phyloP scores from a whole-genome alignment of 2,888 invertebrate species.

The Mongoloraphidia duomilia region DNA sequence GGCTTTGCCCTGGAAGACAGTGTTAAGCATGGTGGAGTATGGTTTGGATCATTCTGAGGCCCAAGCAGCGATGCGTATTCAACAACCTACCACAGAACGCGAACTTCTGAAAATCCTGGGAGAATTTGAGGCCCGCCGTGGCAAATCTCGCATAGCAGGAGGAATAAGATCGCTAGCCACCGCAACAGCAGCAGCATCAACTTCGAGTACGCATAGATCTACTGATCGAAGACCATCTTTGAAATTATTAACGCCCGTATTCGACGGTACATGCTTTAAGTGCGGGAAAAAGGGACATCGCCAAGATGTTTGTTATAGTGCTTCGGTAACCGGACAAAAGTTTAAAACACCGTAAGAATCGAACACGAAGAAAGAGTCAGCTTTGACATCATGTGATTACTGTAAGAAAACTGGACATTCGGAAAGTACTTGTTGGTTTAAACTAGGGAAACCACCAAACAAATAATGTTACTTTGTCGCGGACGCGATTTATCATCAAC shows the following conservation, averaged over 20 bases:
- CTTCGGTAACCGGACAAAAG: neutral
- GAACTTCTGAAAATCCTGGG: conserved; percentile 12
- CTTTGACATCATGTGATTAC: too few relatives aligned
- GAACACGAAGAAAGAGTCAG: too few relatives aligned
- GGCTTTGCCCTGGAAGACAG: conserved; percentile 7
- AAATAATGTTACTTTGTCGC: too few relatives aligned
- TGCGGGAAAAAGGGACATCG: conserved; percentile 7
- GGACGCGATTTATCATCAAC: conserved; percentile 1
- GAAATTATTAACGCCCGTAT: too few relatives aligned
- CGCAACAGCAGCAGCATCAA: too few relatives aligned
- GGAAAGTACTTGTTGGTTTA: too few relatives aligned
- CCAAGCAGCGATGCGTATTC: conserved; percentile 6
- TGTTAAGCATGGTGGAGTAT: conserved; percentile 10
- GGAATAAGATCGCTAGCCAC: conserved; percentile 1
- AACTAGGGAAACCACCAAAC: too few relatives aligned
- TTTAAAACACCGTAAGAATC: neutral
- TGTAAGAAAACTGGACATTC: too few relatives aligned
- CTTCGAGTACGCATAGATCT: too few relatives aligned
- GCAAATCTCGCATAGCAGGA: neutral
- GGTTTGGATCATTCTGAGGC: conserved; percentile 1
- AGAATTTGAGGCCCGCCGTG: conserved; percentile 10
- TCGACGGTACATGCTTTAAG: conserved; percentile 4
- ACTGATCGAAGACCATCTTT: too few relatives aligned
- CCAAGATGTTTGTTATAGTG: neutral
- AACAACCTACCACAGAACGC: conserved; percentile 7